Conservation (phyloP, 2,888 invertebrate species). For the Empis stercorea region DNA sequence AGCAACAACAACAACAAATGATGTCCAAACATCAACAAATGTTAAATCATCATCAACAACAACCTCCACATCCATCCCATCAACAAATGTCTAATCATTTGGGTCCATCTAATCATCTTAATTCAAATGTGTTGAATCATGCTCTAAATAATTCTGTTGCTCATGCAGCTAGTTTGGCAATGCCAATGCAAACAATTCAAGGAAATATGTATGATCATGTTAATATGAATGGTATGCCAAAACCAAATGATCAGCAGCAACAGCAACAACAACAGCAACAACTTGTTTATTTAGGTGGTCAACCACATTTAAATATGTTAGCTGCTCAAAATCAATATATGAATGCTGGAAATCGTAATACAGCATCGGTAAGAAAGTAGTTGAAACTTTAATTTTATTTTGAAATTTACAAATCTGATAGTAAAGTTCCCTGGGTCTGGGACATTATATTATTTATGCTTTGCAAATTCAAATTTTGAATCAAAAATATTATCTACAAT, state of each 20-base stretch:
- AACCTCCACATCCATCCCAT: slow-evolving; percentile 39
- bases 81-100: slow-evolving; percentile 36
- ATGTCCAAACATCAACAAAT: slow-evolving; percentile 27
- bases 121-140: slow-evolving; percentile 33
- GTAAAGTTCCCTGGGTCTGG: too few species aligned
- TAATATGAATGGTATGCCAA: slow-evolving; percentile 26
- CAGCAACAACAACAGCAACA: slow-evolving; percentile 21
- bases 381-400: slow-evolving; percentile 11
- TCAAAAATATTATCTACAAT: too few species aligned
- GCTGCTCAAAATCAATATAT: slow-evolving; percentile 35
- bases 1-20: slow-evolving; percentile 18
- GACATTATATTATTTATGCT: too few species aligned
- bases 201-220: slow-evolving; percentile 35
- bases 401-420: background rate
- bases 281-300: slow-evolving; percentile 33
- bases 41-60: slow-evolving; percentile 30
- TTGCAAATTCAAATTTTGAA: too few species aligned
- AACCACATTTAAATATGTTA: slow-evolving; percentile 32
- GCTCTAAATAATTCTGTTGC: slow-evolving; percentile 30
- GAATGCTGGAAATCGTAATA: slow-evolving; percentile 32
- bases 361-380: slow-evolving; percentile 37
- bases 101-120: slow-evolving; percentile 22
- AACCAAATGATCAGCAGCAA: slow-evolving; percentile 14
- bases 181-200: slow-evolving; percentile 30
- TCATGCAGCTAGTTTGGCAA: slow-evolving; percentile 26